These are phyloP conservation scores for Cetoscarus ocellatus DNA, from an alignment of 2,797 vertebrate genomes.

Conservation along the genomic window DNA sequence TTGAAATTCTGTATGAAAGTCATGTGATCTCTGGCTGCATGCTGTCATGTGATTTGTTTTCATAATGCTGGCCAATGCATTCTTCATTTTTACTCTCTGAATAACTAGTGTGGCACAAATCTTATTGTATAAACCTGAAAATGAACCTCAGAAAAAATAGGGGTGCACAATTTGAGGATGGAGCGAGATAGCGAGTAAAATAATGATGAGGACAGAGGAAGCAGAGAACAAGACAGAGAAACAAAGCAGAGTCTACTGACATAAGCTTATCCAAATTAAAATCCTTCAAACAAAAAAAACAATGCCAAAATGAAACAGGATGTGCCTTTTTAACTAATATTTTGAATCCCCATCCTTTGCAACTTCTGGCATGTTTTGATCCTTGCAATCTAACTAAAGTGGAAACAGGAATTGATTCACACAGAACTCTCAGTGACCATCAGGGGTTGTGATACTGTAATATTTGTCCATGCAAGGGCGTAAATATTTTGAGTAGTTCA, in stretches of 20 bases:
- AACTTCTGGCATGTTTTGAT: background rate
- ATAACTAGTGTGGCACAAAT: slow-evolving; percentile 17
- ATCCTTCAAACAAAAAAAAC: background rate
- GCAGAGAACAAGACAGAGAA: background rate
- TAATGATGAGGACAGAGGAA: background rate
- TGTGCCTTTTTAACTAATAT: background rate
- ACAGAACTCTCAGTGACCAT: background rate
- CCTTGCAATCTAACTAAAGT: background rate
- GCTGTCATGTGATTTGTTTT: slow-evolving; percentile 38
- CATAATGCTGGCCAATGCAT: background rate
- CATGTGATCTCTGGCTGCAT: background rate
- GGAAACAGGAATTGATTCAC: background rate
- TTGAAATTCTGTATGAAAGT: slow-evolving; percentile 23
- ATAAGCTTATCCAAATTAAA: background rate
- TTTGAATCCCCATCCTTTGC: too few species aligned
- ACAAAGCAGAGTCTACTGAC: background rate
- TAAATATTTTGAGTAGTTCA: background rate
- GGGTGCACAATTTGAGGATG: background rate
- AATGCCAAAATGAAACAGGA: background rate
- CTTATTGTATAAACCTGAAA: slow-evolving; percentile 6
- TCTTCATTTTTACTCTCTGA: slow-evolving; percentile 13
- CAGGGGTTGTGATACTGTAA: background rate
- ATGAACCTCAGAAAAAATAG: background rate
- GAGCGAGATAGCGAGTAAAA: too few species aligned
- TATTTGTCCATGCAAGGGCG: background rate